Evolutionary conservation across 2,113 vertebrate species (phyloP), one percentile per base, ranked within the genome.

Genomic region (Synchiropus splendidus): DNA sequence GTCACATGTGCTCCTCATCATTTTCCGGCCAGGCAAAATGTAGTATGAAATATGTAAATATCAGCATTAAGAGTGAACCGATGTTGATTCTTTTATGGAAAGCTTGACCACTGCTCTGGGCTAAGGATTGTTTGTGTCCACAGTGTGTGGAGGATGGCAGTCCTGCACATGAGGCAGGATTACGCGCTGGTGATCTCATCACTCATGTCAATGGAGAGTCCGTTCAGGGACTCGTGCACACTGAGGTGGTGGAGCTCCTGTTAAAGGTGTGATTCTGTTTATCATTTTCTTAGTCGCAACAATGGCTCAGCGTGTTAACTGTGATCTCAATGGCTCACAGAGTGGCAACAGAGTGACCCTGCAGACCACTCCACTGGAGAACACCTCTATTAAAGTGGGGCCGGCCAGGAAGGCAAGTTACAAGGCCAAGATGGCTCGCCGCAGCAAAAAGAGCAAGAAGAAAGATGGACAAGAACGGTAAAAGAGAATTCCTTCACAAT

Each of bases 171-270:
- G 89, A 96, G 58, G 92, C 92, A 0, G 91, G 93, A 5, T 72
- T 97, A 47, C 85, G 85, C 11, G 88, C 92, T 0, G 91, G 93
- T 0, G 92, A 96, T 58, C 90, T 97, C 67, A 89, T 97, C 77
- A 97, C 93, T 1, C 92, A 97, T 0, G 79, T 97, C 44, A 97
- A 97, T 0, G 91, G 92, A 1, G 93, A 97, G 61, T 89, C 90
- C 0, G 90, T 97, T 21, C 84, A 93, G 67, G 93, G 93, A 0
- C 77, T 97, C 2, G 89, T 97, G 12, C 93, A 97, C 75, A 89
- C 87, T 16, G 93, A 97, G 0, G 91, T 96, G 0, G 90, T 96
- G 43, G 91, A 94, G 67, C 86, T 97, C 40, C 79, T 96, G 60
- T 84, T 97, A 15, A 97, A 96, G 89, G 93, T 96, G 48, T 2